Base-by-base conservation (phyloP, 2,888 invertebrate species). In the Heliconius hortense region DNA sequence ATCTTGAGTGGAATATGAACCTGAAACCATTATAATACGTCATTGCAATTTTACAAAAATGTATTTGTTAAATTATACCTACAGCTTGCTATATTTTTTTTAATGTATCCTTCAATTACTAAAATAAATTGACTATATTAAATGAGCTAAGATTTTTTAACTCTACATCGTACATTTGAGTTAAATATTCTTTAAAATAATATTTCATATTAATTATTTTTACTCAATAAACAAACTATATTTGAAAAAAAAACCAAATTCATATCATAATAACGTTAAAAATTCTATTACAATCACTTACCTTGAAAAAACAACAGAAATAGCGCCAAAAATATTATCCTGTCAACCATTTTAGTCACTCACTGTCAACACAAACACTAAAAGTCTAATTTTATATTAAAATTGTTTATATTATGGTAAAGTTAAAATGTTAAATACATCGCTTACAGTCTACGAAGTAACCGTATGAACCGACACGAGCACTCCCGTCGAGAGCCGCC, bases 251-350 rank as follows among this genome's bases (percentile, higher is more conserved):
- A 53, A 21, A 59, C 4, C 8, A 53, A 31, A 31, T 72, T 71
- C 4, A 8, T 7, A 21, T 7, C 7, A 0, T 4, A 48, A 21
- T 7, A 48, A 48, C 21, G 2, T 21, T 63, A 68, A 69, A 63
- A 24, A 60, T 0, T n/a, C 39, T 31, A 31, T 70, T 71, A 5
- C 21, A 31, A 53, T 39, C 68, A 87, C 92, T 89, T 83, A 93
- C 92, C 91, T 82, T 90, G 88, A 75, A 91, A 88, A 77, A 89
- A 81, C 82, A 88, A 86, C 81, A 91, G 79, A 78, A 91, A 84
- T 73, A 89, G 81, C 78, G 85, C 83, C 73, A 82, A 82, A 81
- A 88, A 84, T 66, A 83, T 77, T 74, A 87, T 85, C 86, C 85
- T 80, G 84, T 83, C 82, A 56, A 86, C 82, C 91, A 90, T 91